These are phyloP conservation scores for Kradibia gibbosae DNA, from an alignment of 1,140 invertebrate species.

Conservation along the genomic window DNA sequence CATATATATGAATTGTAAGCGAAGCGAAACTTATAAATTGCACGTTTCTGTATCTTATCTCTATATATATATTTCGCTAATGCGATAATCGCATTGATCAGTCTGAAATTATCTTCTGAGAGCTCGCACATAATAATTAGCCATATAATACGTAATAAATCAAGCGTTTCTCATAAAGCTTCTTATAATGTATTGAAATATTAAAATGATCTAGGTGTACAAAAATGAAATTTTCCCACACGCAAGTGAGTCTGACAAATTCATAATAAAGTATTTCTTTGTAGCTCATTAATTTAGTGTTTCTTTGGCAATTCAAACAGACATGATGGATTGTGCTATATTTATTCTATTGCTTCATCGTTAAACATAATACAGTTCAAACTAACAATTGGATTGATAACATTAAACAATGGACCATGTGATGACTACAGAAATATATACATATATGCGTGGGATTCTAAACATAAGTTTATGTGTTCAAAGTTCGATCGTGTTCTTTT, in stretches of 20 bases:
- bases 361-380: background rate
- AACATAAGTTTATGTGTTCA: too few species aligned
- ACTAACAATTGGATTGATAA: background rate
- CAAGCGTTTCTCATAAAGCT: background rate
- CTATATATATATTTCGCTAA: background rate
- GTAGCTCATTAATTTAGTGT: background rate
- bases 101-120: background rate
- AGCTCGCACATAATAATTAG: background rate
- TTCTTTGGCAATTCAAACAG: background rate
- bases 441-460: too few species aligned
- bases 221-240: conserved; percentile 1
- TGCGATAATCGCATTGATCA: background rate
- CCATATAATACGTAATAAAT: background rate
- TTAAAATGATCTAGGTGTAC: background rate
- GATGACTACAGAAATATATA: too few species aligned
- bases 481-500: background rate
- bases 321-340: background rate
- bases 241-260: background rate
- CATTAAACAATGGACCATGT: background rate
- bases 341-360: background rate
- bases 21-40: conserved; percentile 7
- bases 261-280: background rate
- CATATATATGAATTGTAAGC: background rate
- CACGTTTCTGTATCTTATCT: background rate
- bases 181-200: background rate